A percentile compares a stretch with the other conserved stretches of the same genome.
Evolutionary conservation across 2,888 invertebrate species (phyloP).

Genomic region (Cheilosia pagana): DNA sequence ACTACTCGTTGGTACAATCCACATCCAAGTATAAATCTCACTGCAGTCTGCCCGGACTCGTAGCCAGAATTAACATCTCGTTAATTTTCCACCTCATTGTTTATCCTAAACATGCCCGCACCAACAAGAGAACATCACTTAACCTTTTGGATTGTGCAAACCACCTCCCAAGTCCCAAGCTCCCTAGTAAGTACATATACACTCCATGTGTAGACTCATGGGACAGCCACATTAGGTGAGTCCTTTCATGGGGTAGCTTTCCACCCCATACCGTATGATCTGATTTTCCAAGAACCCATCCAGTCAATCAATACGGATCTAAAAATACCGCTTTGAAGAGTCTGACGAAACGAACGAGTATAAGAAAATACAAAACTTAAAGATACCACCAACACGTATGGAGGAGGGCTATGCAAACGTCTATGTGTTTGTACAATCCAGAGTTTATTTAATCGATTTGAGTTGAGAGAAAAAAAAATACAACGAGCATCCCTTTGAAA

Average conservation of each 20-base stretch:
- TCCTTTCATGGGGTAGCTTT: no score
- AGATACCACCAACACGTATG: neutral
- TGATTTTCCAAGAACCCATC: no score
- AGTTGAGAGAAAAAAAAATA: neutral
- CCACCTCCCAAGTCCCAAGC: neutral
- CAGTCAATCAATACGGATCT: no score
- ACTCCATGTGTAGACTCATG: neutral
- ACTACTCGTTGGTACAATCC: neutral
- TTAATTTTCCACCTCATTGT: neutral
- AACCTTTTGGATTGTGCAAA: neutral
- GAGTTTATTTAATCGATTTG: constrained; percentile 37
- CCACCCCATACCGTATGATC: no score
- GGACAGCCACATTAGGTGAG: no score
- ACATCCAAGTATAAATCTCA: neutral
- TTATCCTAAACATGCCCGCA: neutral
- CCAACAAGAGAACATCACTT: neutral
- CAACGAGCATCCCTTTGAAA: constrained; percentile 20
- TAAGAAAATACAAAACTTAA: neutral
- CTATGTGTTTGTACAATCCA: neutral
- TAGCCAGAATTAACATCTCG: neutral
- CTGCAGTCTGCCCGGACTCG: neutral
- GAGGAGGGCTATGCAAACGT: no score
- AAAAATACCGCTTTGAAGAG: no score
- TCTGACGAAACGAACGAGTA: no score
- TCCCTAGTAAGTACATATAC: neutral